A percentile compares a stretch with the other conserved stretches of the same genome.
Evolutionary conservation across 2,888 invertebrate species (phyloP).

Genomic region (Drosophila phalerata): DNA sequence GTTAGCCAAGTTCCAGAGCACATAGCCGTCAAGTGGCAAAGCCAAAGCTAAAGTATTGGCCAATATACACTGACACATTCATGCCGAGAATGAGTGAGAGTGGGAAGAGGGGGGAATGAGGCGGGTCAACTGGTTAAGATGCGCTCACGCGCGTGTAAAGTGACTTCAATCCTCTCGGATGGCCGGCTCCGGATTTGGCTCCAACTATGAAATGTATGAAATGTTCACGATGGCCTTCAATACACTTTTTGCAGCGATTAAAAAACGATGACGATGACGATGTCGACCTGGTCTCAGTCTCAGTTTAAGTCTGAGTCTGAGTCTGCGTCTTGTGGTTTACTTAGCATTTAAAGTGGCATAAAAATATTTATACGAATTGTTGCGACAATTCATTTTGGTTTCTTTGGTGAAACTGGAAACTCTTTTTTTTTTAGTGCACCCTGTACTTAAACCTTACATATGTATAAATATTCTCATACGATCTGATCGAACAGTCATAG

Average conservation of each 20-base stretch:
- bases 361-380: constrained; percentile 62
- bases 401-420: constrained; percentile 43
- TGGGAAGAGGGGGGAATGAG: neutral
- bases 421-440: constrained; percentile 11
- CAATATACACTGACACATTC: constrained; percentile 41
- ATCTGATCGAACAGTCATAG: no score
- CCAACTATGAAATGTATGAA: constrained; percentile 71
- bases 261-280: constrained; percentile 69
- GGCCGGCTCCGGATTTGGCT: constrained; percentile 26
- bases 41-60: constrained; percentile 57
- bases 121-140: constrained; percentile 69
- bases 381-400: constrained; percentile 56
- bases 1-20: constrained; percentile 38
- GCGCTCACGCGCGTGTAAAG: constrained; percentile 69
- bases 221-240: constrained; percentile 79
- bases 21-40: constrained; percentile 52
- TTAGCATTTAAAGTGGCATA: constrained; percentile 66
- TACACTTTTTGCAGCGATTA: constrained; percentile 74
- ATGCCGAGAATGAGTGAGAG: constrained; percentile 9
- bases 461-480: neutral
- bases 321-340: constrained; percentile 49
- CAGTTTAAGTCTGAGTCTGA: neutral
- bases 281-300: constrained; percentile 14
- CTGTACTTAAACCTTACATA: constrained; percentile 19
- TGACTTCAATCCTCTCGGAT: constrained; percentile 68